Evolutionary conservation across 2,113 vertebrate species (phyloP), one percentile per base, ranked within the genome.

Genomic region (Castor canadensis): DNA sequence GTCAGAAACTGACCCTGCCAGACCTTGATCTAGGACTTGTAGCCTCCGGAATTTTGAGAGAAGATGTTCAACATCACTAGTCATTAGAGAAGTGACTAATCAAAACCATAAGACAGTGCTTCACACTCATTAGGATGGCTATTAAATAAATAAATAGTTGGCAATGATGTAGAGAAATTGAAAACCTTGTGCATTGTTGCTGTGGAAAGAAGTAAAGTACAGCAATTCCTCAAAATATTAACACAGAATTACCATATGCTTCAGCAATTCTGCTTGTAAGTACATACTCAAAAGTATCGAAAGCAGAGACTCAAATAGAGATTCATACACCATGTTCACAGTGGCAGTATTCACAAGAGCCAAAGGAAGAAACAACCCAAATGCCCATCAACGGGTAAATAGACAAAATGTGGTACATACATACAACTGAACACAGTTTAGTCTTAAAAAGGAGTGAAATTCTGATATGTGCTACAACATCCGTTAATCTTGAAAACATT

Each of bases 371-470:
- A 71, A 71, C 17, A 71, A 71, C 67, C 67, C n/a, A 71, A 71
- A 71, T 40, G 38, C 35, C 67, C 38, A 71, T 40, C 22, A 60
- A 60, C n/a, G n/a, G n/a, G n/a, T n/a, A n/a, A n/a, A n/a, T n/a
- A n/a, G 20, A 60, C 17, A 60, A 60, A 60, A 60, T 60, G 52
- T 52, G 58, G 58, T 24, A 22, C 38, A 73, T 81, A 81, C 35
- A 75, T 58, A 95, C 40, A 89, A 79, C 19, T 17, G 32, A 76
- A 94, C 58, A 47, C 15, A 47, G 32, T 76, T 88, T 13, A 79
- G 30, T 22, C 43, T 84, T 89, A 64, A 84, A 92, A 92, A 95
- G 38, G 49, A 67, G 75, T 71, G 13, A 76, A 84, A 83, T 71
- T 91, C 43, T 92, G 47, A 71, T 67, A 69, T 32, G 20, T 89